A percentile compares a stretch with the other conserved stretches of the same genome.
Evolutionary conservation across 2,797 vertebrate genomes (phyloP).

Genomic region (Centropyge bicolor): DNA sequence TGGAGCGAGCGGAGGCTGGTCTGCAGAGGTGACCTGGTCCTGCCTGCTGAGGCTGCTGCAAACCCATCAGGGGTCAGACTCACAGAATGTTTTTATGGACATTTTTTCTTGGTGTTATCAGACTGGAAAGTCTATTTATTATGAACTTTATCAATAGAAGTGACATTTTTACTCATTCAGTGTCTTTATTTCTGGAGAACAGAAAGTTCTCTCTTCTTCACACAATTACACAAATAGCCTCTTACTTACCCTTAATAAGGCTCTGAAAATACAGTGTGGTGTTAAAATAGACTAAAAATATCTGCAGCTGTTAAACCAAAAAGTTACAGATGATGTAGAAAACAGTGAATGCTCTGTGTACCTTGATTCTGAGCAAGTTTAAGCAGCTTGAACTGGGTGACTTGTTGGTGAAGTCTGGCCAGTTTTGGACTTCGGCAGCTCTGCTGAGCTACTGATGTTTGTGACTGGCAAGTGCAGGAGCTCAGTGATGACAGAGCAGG

Average conservation of each 20-base stretch:
- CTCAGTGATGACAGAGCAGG: constrained; percentile 1
- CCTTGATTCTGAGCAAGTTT: constrained; percentile 85
- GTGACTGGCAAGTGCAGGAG: constrained; percentile 18
- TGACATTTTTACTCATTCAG: not conserved
- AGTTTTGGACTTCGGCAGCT: constrained; percentile 75
- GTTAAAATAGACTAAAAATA: not conserved
- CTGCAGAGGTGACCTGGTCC: constrained; percentile 76
- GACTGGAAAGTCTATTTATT: not conserved
- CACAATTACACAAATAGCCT: not conserved
- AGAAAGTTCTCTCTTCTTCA: not conserved
- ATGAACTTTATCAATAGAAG: no score
- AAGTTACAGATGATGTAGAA: not conserved
- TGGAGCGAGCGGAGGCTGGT: constrained; percentile 86
- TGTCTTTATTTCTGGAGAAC: constrained; percentile 1
- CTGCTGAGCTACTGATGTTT: constrained; percentile 19
- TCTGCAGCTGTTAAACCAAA: not conserved
- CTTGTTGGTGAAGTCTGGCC: constrained; percentile 81
- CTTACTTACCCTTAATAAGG: not conserved
- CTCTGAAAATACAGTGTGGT: not conserved
- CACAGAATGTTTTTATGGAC: not conserved
- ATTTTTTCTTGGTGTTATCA: not conserved
- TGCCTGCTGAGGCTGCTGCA: constrained; percentile 64
- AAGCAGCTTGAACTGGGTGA: constrained; percentile 84
- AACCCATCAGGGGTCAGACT: constrained; percentile 1
- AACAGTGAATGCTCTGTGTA: constrained; percentile 35